phyloP scores from a whole-genome alignment of 2,888 invertebrate species.

The Penaeus monodon region DNA sequence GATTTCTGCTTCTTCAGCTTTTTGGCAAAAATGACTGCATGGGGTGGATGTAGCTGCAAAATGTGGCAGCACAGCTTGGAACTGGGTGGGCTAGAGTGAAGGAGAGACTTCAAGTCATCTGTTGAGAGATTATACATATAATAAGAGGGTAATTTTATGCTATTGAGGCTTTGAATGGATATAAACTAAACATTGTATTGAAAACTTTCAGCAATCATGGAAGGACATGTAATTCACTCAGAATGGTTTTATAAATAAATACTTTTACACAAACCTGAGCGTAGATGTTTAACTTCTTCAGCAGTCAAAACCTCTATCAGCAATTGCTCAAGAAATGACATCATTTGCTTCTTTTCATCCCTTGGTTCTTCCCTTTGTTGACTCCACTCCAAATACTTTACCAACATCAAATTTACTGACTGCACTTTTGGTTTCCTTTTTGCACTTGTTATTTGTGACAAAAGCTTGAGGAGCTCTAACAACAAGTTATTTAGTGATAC shows the following conservation, averaged over 20 bases:
- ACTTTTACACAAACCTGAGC: conserved; percentile 14
- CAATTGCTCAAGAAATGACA: conserved; percentile 22
- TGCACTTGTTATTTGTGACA: conserved; percentile 32
- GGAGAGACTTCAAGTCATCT: conserved; percentile 43
- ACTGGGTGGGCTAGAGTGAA: conserved; percentile 20
- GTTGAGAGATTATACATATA: conserved; percentile 5
- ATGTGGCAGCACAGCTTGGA: conserved; percentile 40
- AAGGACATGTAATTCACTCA: no score
- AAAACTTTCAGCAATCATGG: no score
- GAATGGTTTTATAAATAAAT: background rate
- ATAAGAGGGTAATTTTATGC: background rate
- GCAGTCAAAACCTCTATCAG: conserved; percentile 15
- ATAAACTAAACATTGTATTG: no score
- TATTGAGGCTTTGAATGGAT: no score
- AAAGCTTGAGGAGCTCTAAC: conserved; percentile 16
- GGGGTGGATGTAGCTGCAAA: conserved; percentile 27
- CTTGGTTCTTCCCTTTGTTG: background rate
- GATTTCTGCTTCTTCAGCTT: conserved; percentile 30
- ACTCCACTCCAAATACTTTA: conserved; percentile 37
- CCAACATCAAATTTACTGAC: conserved; percentile 23
- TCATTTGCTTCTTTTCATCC: background rate
- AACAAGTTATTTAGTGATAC: conserved; percentile 12
- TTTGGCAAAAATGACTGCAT: conserved; percentile 13
- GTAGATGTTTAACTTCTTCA: conserved; percentile 20
- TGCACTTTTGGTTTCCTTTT: conserved; percentile 28